Evolutionary conservation across 2,797 vertebrate species (phyloP).

Genomic region (Huso huso): DNA sequence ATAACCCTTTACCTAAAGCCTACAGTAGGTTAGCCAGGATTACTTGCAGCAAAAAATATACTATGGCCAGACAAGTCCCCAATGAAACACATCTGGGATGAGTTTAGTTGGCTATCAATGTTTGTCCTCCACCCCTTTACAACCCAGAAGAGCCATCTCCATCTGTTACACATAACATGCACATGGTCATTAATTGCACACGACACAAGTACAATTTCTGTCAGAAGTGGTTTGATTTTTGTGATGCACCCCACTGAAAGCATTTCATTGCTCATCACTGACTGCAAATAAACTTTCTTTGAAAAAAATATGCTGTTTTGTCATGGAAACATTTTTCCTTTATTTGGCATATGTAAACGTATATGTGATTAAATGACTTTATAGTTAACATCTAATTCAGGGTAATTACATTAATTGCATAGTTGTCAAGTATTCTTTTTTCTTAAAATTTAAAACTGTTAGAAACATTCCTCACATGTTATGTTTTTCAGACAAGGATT

Average conservation of each 20-base stretch:
- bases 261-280: conserved; percentile 35
- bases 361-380: background rate
- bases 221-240: conserved; percentile 45
- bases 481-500: too few relatives aligned
- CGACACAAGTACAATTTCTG: conserved; percentile 32
- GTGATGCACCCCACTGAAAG: conserved; percentile 40
- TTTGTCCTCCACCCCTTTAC: conserved; percentile 43
- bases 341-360: background rate
- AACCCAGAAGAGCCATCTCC: conserved; percentile 52
- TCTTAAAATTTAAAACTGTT: too few relatives aligned
- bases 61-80: conserved; percentile 41
- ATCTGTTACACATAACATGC: conserved; percentile 38
- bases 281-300: conserved; percentile 24
- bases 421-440: conserved; percentile 2
- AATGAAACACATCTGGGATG: conserved; percentile 59
- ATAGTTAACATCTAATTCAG: background rate
- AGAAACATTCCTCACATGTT: too few relatives aligned
- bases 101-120: conserved; percentile 51
- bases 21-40: too few relatives aligned
- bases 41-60: too few relatives aligned
- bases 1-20: too few relatives aligned
- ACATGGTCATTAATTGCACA: conserved; percentile 48
- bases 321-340: background rate
- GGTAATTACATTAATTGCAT: background rate
- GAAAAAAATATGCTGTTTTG: conserved; percentile 1